Evolutionary conservation across 37 sponge, comb jelly and placozoan genomes (phyloP), one percentile per base, ranked within the genome.

Genomic region (Ianthella basta): DNA sequence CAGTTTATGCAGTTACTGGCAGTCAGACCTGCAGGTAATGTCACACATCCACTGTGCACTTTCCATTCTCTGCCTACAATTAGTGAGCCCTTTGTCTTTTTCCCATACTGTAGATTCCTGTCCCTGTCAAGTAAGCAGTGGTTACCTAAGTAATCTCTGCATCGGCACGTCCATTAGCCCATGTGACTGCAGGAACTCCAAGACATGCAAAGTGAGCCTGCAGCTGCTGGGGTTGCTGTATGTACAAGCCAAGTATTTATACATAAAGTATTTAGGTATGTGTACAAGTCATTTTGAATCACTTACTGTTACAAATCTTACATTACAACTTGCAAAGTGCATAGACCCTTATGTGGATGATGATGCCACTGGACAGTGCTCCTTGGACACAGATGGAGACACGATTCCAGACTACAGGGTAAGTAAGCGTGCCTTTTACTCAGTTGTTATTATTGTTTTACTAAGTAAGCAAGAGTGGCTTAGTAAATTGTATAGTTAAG

Each of bases 361-460:
- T 30, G 70, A 69, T 69, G 66, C 8, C 12, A 16, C 13, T 10
- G 18, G 18, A 36, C 21, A 75, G 3, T 75, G 78, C 25, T 75
- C 78, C 4, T 50, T 75, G 44, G 78, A 75, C 53, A 75, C 78
- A 50, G 78, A 75, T 41, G 78, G 78, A 8, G 78, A 75, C 40
- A 24, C 23, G 0, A 75, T 41, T 21, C 54, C 78, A 36, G 78
- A 75, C 53, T 75, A 40, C 25, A 18, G 25, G 25, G 78, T 75
- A 75, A 20, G 72, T 70, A 36, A 24, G 68, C 66, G 27, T 16
- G 23, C 10, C 36, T n/a, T n/a, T n/a, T n/a, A n/a, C n/a, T n/a
- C n/a, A n/a, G n/a, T n/a, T n/a, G n/a, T n/a, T n/a, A n/a, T n/a
- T n/a, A n/a, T n/a, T n/a, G n/a, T n/a, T n/a, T n/a, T n/a, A n/a